These are phyloP conservation scores for Caenorhabditis parvicauda DNA, from an alignment of 2,888 invertebrate species.

Conservation along the genomic window DNA sequence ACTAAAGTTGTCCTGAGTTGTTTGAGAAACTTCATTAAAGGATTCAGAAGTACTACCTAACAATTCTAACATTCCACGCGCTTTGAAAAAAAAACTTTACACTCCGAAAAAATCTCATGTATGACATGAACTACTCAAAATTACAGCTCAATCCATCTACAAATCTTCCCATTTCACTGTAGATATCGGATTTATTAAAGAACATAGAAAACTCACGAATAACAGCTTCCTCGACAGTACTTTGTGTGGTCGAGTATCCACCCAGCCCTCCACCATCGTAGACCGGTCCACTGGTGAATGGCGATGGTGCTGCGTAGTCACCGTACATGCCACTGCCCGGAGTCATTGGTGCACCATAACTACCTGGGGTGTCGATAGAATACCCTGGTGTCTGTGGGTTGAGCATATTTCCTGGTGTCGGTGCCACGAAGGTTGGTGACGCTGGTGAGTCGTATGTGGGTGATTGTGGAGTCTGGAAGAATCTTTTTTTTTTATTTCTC, in stretches of 20 bases:
- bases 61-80: no score
- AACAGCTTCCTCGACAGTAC: conserved; percentile 1
- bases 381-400: conserved; percentile 39
- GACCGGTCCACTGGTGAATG: conserved; percentile 13
- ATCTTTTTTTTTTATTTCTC: neutral
- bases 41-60: no score
- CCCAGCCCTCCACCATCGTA: conserved; percentile 4
- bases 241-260: neutral
- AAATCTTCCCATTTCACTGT: no score
- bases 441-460: conserved; percentile 38
- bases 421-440: conserved; percentile 34
- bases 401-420: conserved; percentile 42
- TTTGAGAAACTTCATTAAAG: no score
- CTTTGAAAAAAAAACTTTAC: no score
- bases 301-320: conserved; percentile 45
- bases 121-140: no score
- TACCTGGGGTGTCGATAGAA: conserved; percentile 18
- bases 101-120: no score
- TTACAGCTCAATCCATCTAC: no score
- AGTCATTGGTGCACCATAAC: conserved; percentile 44
- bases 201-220: conserved; percentile 37
- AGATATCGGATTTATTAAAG: no score
- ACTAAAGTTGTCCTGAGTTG: no score
- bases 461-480: conserved; percentile 12
- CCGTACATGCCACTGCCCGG: conserved; percentile 34